Percentiles rank a stretch among this genome's conserved stretches.
These are phyloP conservation scores for Protodeltote pygarga DNA, from an alignment of 2,888 invertebrate species.

Conservation along the genomic window DNA sequence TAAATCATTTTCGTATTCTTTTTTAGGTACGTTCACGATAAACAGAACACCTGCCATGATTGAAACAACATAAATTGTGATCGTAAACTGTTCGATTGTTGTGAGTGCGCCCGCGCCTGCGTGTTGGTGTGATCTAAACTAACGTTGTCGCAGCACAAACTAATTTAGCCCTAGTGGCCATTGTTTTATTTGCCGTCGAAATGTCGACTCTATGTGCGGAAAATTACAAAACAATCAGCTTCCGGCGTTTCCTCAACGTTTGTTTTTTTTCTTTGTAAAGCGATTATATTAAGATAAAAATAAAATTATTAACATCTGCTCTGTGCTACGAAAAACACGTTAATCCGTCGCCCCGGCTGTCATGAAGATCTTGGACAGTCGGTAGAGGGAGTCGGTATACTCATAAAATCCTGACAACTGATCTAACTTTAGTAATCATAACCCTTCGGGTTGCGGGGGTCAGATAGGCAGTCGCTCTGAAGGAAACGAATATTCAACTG, in stretches of 20 bases:
- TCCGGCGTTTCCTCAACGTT: slow-evolving; percentile 50
- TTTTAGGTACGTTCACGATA: slow-evolving; percentile 86
- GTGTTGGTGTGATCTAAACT: slow-evolving; percentile 31
- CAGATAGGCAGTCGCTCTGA: no score
- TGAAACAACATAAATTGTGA: slow-evolving; percentile 1
- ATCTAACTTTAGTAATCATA: no score
- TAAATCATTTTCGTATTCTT: slow-evolving; percentile 76
- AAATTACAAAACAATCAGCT: slow-evolving; percentile 61
- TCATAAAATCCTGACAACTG: no score
- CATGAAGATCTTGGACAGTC: no score
- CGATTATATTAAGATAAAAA: no score
- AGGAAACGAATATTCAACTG: no score
- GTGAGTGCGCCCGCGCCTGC: slow-evolving; percentile 28
- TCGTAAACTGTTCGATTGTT: slow-evolving; percentile 11
- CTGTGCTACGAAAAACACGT: no score
- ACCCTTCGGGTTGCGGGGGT: no score
- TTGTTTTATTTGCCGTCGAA: slow-evolving; percentile 53
- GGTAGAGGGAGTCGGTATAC: no score
- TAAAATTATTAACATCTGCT: no score
- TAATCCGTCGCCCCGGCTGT: no score
- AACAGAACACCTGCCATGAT: slow-evolving; percentile 87
- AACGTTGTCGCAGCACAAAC: slow-evolving; percentile 38
- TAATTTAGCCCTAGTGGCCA: slow-evolving; percentile 32
- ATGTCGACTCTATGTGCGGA: slow-evolving; percentile 49
- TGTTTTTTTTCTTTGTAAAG: slow-evolving; percentile 19